These are phyloP conservation scores for Fistularia commersonii DNA, from an alignment of 2,797 vertebrate species.

Conservation along the genomic window DNA sequence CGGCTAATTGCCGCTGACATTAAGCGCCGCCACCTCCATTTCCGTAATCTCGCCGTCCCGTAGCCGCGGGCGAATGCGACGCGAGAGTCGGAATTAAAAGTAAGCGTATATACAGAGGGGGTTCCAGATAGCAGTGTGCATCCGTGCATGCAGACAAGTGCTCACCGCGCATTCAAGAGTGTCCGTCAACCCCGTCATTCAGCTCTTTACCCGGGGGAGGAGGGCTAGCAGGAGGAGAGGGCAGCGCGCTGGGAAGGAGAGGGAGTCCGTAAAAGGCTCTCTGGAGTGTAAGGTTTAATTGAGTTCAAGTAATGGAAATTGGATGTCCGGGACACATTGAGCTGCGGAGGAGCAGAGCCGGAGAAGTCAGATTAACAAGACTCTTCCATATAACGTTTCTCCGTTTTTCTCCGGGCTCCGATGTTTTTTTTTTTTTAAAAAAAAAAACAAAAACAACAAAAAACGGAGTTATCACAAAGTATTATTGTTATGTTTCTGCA, in stretches of 20 bases:
- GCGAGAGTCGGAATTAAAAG: not conserved
- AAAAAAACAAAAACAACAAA: conserved; percentile 1
- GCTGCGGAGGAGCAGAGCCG: conserved; percentile 14
- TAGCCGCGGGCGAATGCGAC: not conserved
- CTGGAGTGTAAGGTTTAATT: conserved; percentile 55
- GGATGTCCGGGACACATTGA: conserved; percentile 25
- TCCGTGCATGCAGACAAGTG: conserved; percentile 5
- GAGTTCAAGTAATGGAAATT: conserved; percentile 57
- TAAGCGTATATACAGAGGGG: not conserved
- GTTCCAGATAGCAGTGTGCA: no score
- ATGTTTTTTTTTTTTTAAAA: conserved; percentile 1
- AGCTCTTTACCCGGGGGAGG: conserved; percentile 25
- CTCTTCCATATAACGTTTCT: not conserved
- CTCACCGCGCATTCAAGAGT: conserved; percentile 18
- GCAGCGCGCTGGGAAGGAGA: conserved; percentile 13
- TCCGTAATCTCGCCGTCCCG: conserved; percentile 11
- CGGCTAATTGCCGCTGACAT: conserved; percentile 43
- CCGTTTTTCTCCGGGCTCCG: conserved; percentile 5
- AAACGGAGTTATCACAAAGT: no score
- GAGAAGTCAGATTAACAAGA: not conserved
- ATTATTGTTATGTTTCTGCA: no score
- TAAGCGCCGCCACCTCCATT: conserved; percentile 26
- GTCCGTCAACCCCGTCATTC: conserved; percentile 26
- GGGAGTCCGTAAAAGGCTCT: conserved; percentile 33
- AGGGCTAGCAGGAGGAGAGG: conserved; percentile 25